phyloP scores from a whole-genome alignment of 1,140 invertebrate genomes.

The Dreissena polymorpha region DNA sequence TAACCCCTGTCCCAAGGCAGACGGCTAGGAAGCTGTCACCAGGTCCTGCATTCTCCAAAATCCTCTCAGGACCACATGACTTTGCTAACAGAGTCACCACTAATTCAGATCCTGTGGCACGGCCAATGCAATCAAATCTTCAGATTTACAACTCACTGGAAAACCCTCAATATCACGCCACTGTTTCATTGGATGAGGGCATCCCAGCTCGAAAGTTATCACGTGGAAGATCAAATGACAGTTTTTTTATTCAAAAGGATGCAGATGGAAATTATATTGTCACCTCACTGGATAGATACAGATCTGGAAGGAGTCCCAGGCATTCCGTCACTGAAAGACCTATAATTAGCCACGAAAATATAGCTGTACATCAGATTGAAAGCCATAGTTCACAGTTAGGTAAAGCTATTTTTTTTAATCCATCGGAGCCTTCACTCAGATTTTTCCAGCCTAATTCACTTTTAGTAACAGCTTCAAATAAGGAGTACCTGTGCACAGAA shows the following conservation, averaged over 20 bases:
- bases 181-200: conserved; percentile 31
- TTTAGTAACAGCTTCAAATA: too few relatives aligned
- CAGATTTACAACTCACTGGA: conserved; percentile 52
- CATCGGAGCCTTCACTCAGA: too few relatives aligned
- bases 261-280: conserved; percentile 40
- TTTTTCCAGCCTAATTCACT: too few relatives aligned
- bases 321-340: not conserved
- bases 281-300: conserved; percentile 7
- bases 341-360: not conserved
- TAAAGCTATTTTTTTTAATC: too few relatives aligned
- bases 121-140: conserved; percentile 52
- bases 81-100: conserved; percentile 37
- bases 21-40: conserved; percentile 3
- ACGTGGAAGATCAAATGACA: conserved; percentile 46
- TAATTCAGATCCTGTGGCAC: conserved; percentile 27
- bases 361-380: too few relatives aligned
- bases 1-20: conserved; percentile 23
- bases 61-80: conserved; percentile 51
- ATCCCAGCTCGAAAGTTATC: conserved; percentile 33
- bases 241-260: conserved; percentile 41
- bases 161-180: conserved; percentile 49
- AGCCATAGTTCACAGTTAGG: too few relatives aligned
- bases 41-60: conserved; percentile 13
- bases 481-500: too few relatives aligned
- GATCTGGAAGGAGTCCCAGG: not conserved